Evolutionary conservation across 2,113 vertebrate genomes (phyloP).

Genomic region (Danio rerio): DNA sequence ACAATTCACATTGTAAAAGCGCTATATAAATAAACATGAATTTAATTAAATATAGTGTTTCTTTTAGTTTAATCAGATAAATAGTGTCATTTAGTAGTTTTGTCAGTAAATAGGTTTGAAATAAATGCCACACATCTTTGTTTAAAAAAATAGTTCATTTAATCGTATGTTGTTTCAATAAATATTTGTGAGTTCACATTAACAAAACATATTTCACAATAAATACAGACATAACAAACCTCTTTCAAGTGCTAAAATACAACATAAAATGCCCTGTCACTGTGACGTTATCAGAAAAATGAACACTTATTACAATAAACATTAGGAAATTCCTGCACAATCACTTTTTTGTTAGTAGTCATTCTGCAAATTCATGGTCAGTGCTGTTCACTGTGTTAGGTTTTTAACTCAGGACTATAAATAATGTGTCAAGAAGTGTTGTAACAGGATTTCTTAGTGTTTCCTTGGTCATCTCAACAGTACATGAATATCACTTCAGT

Average conservation of each 20-base stretch:
- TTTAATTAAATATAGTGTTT: too few species aligned
- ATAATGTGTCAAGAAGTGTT: too few species aligned
- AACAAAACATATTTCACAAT: background rate
- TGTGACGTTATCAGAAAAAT: slow-evolving; percentile 1
- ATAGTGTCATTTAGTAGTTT: background rate
- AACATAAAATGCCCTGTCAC: background rate
- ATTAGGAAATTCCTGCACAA: background rate
- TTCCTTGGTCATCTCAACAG: background rate
- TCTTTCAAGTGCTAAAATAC: background rate
- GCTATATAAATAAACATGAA: too few species aligned
- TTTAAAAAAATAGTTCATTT: slow-evolving; percentile 18
- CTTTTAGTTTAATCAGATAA: background rate
- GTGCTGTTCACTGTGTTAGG: background rate
- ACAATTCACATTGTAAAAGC: too few species aligned
- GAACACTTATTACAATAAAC: background rate
- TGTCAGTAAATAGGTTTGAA: background rate
- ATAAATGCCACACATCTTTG: background rate
- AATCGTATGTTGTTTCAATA: background rate
- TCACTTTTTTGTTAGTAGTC: background rate
- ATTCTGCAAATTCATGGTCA: background rate
- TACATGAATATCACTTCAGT: background rate
- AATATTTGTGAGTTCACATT: slow-evolving; percentile 4
- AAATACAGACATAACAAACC: background rate
- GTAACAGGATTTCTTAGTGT: background rate
- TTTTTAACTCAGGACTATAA: background rate